phyloP scores from a whole-genome alignment of 2,888 invertebrate genomes.

The Thera britannica region DNA sequence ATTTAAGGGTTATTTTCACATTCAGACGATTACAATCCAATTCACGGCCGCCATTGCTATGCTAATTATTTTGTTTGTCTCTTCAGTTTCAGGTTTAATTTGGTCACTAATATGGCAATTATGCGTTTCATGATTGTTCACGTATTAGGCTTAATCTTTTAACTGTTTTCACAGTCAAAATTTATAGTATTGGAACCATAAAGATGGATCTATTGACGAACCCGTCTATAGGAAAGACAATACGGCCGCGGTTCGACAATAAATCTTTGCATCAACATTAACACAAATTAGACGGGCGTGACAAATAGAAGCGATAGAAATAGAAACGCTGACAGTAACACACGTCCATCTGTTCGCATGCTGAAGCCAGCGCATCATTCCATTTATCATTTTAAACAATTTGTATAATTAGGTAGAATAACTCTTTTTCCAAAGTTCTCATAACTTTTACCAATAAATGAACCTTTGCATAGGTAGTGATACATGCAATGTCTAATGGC shows the following conservation, averaged over 20 bases:
- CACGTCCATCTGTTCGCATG: constrained; percentile 72
- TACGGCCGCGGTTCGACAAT: constrained; percentile 50
- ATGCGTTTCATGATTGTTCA: constrained; percentile 18
- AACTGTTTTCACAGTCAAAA: constrained; percentile 26
- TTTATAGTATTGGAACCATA: constrained; percentile 29
- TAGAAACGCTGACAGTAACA: constrained; percentile 79
- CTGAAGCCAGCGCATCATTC: constrained; percentile 67
- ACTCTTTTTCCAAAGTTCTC: neutral
- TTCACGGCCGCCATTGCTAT: neutral
- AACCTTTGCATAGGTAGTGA: neutral
- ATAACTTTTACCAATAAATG: neutral
- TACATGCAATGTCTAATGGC: too few relatives aligned
- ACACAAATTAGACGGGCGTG: constrained; percentile 80
- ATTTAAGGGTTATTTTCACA: constrained; percentile 13
- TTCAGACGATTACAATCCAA: constrained; percentile 11
- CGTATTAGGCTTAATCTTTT: constrained; percentile 21
- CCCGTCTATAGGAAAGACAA: constrained; percentile 37
- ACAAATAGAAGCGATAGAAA: constrained; percentile 77
- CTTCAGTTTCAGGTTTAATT: constrained; percentile 6
- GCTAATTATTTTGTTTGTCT: constrained; percentile 17
- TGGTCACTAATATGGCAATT: constrained; percentile 10
- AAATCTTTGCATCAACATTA: constrained; percentile 74
- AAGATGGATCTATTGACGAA: constrained; percentile 31
- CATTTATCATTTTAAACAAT: constrained; percentile 79
- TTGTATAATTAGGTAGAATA: constrained; percentile 60